A percentile compares a stretch with the other conserved stretches of the same genome.
Conservation (phyloP, 2,113 vertebrate genomes). For the Tupaia chinensis region DNA sequence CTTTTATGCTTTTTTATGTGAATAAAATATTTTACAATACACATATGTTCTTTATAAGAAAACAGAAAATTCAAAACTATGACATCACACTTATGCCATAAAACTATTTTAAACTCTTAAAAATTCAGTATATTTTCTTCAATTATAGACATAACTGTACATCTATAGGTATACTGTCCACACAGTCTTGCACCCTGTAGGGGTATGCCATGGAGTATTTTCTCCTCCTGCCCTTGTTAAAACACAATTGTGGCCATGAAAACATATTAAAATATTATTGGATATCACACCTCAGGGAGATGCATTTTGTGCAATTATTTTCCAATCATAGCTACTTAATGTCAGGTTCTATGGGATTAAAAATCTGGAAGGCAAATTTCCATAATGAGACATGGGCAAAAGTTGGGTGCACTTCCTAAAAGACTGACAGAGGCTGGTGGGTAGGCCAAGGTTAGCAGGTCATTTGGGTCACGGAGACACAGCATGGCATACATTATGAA, state of each 20-base stretch:
- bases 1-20: background rate
- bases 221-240: background rate
- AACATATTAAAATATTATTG: constrained; percentile 44
- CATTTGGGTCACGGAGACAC: background rate
- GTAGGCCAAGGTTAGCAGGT: background rate
- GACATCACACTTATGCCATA: background rate
- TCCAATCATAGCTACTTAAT: background rate
- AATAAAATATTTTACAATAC: background rate
- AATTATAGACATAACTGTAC: background rate
- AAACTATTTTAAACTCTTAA: background rate
- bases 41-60: background rate
- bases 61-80: background rate
- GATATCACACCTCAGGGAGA: background rate
- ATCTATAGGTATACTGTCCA: background rate
- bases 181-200: background rate
- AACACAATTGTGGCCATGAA: constrained; percentile 48
- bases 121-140: background rate
- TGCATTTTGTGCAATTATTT: constrained; percentile 18
- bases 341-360: background rate
- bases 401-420: background rate
- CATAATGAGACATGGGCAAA: background rate
- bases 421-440: accelerated
- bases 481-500: background rate
- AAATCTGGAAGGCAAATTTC: background rate
- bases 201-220: background rate